Evolutionary conservation across 2,113 vertebrate genomes (phyloP).

Genomic region (Apaloderma vittatum): DNA sequence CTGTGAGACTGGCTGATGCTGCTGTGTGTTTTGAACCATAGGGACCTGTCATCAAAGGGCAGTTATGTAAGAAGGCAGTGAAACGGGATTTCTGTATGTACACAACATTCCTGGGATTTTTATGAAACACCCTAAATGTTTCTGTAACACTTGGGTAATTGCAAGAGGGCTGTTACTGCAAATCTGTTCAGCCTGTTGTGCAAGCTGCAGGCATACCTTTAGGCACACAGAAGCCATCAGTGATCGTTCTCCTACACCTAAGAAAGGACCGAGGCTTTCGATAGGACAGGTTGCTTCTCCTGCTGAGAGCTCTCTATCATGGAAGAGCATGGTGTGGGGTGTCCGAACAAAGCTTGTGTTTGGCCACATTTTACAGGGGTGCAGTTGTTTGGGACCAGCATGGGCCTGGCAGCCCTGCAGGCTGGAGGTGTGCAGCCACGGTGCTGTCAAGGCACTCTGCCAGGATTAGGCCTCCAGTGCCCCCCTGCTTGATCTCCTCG

Average conservation of each 20-base stretch:
- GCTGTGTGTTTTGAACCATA: background rate
- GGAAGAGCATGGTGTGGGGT: background rate
- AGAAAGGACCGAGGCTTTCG: background rate
- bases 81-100: background rate
- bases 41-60: background rate
- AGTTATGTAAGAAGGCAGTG: background rate
- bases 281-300: fast-evolving
- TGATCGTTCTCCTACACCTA: background rate
- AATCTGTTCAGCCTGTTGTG: background rate
- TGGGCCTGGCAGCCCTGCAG: too few species aligned
- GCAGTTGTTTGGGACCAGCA: too few species aligned
- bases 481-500: background rate
- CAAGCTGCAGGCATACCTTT: background rate
- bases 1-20: background rate
- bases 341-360: background rate
- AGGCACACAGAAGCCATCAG: background rate
- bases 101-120: slow-evolving; percentile 3
- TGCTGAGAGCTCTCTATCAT: background rate
- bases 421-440: background rate
- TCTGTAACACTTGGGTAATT: background rate
- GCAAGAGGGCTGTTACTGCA: background rate
- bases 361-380: fast-evolving
- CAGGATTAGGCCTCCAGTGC: background rate
- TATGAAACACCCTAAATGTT: background rate
- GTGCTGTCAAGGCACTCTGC: background rate